Conservation (phyloP, 1,140 invertebrate genomes). For the Hylaeus anthracinus region DNA sequence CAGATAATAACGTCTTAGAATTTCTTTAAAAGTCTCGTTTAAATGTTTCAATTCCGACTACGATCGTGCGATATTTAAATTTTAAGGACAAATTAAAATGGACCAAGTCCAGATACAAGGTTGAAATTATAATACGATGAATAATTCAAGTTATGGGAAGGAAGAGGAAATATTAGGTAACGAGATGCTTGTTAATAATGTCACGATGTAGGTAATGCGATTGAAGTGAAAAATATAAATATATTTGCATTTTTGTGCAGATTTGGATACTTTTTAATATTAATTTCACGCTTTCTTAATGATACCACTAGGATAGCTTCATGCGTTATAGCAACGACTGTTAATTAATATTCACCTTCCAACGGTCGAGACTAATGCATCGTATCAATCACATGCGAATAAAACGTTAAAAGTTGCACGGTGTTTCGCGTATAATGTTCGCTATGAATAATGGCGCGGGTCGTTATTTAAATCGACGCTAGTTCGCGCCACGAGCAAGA, state of each 20-base stretch:
- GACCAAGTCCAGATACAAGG: no score
- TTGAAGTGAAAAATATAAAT: no score
- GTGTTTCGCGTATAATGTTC: not conserved
- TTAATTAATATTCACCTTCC: not conserved
- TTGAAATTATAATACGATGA: no score
- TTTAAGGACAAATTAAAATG: not conserved
- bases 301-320: no score
- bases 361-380: not conserved
- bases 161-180: no score
- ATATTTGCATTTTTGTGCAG: no score
- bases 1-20: not conserved
- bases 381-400: not conserved
- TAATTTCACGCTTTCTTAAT: no score
- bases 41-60: not conserved
- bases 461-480: constrained; percentile 13
- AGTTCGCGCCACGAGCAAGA: not conserved
- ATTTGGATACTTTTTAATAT: no score
- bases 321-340: not conserved
- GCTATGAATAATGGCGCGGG: not conserved
- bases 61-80: not conserved
- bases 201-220: no score
- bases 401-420: not conserved
- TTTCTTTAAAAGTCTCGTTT: not conserved
- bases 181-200: no score
- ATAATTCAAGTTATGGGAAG: no score